Percentiles rank a stretch among this genome's conserved stretches.
These are phyloP conservation scores for Cheilosia vernalis DNA, from an alignment of 2,888 invertebrate species.

Conservation along the genomic window DNA sequence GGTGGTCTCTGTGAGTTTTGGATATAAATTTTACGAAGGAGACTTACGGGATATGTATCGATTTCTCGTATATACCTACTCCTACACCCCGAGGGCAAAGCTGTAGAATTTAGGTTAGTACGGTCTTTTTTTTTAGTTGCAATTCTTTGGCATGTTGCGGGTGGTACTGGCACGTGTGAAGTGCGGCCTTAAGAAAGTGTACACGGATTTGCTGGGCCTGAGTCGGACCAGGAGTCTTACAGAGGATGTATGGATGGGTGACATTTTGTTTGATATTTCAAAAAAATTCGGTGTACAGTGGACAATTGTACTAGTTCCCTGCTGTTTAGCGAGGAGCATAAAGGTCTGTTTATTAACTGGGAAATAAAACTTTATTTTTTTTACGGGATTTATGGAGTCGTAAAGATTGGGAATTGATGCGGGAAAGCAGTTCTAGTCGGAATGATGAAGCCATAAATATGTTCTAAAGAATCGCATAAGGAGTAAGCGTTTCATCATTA, in stretches of 20 bases:
- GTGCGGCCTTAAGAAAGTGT: slow-evolving; percentile 3
- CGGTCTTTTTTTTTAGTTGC: slow-evolving; percentile 17
- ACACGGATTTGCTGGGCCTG: background rate
- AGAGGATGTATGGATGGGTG: background rate
- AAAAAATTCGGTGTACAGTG: background rate
- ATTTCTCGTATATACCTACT: background rate
- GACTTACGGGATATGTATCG: slow-evolving; percentile 30
- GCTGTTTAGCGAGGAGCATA: slow-evolving; percentile 7
- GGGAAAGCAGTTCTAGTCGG: background rate
- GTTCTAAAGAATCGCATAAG: background rate
- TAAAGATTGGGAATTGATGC: slow-evolving; percentile 18
- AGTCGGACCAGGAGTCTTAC: background rate
- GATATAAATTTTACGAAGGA: slow-evolving; percentile 1
- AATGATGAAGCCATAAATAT: background rate
- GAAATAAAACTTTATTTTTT: slow-evolving; percentile 12
- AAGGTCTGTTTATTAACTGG: slow-evolving; percentile 6
- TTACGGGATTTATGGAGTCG: slow-evolving; percentile 27
- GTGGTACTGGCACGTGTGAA: background rate
- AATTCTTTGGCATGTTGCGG: slow-evolving; percentile 11
- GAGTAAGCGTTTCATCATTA: background rate
- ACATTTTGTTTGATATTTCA: slow-evolving; percentile 5
- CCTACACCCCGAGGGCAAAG: background rate
- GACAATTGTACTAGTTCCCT: slow-evolving; percentile 2
- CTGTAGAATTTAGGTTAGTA: slow-evolving; percentile 31
- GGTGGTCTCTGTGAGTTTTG: slow-evolving; percentile 27